Percentiles rank a stretch among this genome's conserved stretches.
Evolutionary conservation across 2,797 vertebrate genomes (phyloP).

Genomic region (Knipowitschia caucasica): DNA sequence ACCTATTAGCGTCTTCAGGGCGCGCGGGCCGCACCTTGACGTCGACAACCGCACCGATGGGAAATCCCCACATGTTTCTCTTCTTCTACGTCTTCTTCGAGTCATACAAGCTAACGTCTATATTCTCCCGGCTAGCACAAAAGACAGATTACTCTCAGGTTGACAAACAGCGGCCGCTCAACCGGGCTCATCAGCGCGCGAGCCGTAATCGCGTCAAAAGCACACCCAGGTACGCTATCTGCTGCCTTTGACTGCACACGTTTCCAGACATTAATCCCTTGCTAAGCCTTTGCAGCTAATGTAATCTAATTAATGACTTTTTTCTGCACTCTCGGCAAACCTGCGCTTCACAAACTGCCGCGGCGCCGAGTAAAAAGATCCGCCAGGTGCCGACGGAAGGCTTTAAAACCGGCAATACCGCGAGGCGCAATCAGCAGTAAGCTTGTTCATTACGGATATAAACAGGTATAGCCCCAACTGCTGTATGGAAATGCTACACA

Average conservation of each 20-base stretch:
- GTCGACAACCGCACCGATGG: conserved; percentile 16
- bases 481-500: conserved; percentile 2
- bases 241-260: conserved; percentile 57
- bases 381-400: background rate
- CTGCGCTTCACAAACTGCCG: conserved; percentile 27
- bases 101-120: conserved; percentile 63
- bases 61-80: conserved; percentile 16
- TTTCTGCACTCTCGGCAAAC: conserved; percentile 40
- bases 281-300: conserved; percentile 70
- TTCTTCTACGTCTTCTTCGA: conserved; percentile 51
- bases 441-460: background rate
- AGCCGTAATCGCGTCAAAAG: conserved; percentile 63
- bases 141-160: conserved; percentile 74
- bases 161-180: conserved; percentile 62
- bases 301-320: conserved; percentile 79
- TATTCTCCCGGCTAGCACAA: conserved; percentile 66
- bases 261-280: conserved; percentile 73
- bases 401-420: conserved; percentile 1
- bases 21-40: conserved; percentile 42
- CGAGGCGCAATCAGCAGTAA: conserved; percentile 1
- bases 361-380: conserved; percentile 5
- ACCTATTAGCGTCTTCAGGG: conserved; percentile 62
- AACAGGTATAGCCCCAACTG: background rate
- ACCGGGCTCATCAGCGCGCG: conserved; percentile 38
- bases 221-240: conserved; percentile 73